These are phyloP conservation scores for Porites lutea DNA, from an alignment of 64 coral and sea anemone genomes.

Conservation along the genomic window DNA sequence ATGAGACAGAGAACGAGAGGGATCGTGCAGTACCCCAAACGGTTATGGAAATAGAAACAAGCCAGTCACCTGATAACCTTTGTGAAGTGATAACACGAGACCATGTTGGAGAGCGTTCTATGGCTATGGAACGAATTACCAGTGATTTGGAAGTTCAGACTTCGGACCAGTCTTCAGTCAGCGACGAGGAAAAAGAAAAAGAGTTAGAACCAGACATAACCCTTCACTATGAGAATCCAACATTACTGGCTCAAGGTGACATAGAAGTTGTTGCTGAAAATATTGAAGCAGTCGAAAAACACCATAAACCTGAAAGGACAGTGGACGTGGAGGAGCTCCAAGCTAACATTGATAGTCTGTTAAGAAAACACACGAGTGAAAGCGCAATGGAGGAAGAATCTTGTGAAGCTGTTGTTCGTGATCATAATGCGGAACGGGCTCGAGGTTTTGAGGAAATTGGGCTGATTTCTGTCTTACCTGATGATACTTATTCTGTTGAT, in stretches of 20 bases:
- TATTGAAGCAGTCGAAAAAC: slow-evolving; percentile 33
- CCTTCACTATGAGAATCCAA: background rate
- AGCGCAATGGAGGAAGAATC: background rate
- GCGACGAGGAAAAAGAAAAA: slow-evolving; percentile 1
- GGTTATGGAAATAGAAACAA: background rate
- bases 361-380: background rate
- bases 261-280: slow-evolving; percentile 15
- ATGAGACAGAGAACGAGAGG: background rate
- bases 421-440: background rate
- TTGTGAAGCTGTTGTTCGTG: slow-evolving; percentile 5
- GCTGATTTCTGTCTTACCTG: slow-evolving; percentile 41
- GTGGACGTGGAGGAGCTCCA: background rate
- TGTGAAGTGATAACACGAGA: background rate
- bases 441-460: slow-evolving; percentile 41
- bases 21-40: background rate
- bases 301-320: slow-evolving; percentile 28
- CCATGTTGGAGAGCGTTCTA: background rate
- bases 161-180: background rate
- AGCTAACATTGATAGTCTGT: background rate
- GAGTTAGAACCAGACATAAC: background rate
- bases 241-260: background rate
- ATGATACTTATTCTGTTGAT: background rate
- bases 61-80: background rate
- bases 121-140: background rate
- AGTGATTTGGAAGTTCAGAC: background rate